Base-by-base conservation (phyloP, 2,797 vertebrate species). In the Salarias fasciatus region DNA sequence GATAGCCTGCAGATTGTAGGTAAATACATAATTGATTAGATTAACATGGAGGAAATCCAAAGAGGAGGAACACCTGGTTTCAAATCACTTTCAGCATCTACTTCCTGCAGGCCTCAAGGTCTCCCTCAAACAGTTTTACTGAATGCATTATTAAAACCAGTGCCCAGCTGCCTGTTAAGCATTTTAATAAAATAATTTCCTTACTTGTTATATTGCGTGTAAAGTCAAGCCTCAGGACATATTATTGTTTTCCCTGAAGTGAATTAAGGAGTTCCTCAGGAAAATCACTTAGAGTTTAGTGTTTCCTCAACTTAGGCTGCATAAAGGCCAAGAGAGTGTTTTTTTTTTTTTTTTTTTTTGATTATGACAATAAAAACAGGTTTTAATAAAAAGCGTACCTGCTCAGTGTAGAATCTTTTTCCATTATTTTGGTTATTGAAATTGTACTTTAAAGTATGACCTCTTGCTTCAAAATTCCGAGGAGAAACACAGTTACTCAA, bases 1-100 rank as follows among this genome's bases (percentile, higher is more conserved):
- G 40, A 71, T 36, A 45, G 15, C 38, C 48, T 36, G 46, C 37
- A 72, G 62, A 62, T 73, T 75, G 59, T 56, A 68, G 55, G 67
- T 69, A 65, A 86, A 83, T 72, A 60, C 66, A 77, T 82, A 86
- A 80, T 69, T 71, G 40, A 77, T 74, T 8, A 63, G 48, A 82
- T 83, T 75, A 62, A 66, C 18, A 1, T 59, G 28, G 50, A 66
- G 73, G 72, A 87, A 83, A 77, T 84, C 54, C 18, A 5, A 57
- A 41, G 49, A 66, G 70, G 58, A 62, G 58, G 50, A 75, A 62
- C 69, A 36, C 53, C 54, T 48, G 62, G 29, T 53, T 72, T 63
- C 33, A 70, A 37, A 83, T 67, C 11, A 30, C 48, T 61, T 59
- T 69, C 1, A 1, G 43, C 43, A 66, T 61, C 38, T 53, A 35